Evolutionary conservation across 2,113 vertebrate genomes (phyloP).

Genomic region (Callochromis pleurospilus): DNA sequence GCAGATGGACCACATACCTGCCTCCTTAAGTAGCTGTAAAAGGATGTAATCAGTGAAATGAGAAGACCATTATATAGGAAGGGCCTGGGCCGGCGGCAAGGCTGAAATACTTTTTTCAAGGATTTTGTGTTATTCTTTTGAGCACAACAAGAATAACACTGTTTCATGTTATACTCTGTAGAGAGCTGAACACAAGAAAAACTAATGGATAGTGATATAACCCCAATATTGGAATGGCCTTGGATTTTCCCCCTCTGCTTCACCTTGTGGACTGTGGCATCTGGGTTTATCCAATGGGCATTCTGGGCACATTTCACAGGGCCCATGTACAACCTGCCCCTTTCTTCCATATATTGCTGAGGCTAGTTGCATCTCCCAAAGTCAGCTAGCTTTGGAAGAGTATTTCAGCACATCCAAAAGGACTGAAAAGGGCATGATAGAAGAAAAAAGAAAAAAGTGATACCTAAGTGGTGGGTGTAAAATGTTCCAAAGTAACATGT

Average conservation of each 20-base stretch:
- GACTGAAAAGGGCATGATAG: not conserved
- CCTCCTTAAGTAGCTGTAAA: not conserved
- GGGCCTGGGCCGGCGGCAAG: not conserved
- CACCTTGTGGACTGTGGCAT: not conserved
- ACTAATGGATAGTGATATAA: not conserved
- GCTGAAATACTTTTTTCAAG: not conserved
- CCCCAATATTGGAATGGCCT: not conserved
- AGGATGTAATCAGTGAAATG: conserved; percentile 1
- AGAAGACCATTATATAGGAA: not conserved
- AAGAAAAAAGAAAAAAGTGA: not conserved
- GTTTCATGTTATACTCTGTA: not conserved
- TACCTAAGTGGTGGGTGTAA: not conserved
- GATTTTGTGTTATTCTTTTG: not conserved
- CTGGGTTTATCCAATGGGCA: not conserved
- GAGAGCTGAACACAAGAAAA: not conserved
- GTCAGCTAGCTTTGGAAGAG: not conserved
- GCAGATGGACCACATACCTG: not conserved
- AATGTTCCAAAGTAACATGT: not conserved
- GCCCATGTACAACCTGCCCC: not conserved
- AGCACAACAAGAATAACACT: not conserved
- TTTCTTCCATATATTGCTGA: not conserved
- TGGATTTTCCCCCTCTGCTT: not conserved
- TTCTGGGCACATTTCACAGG: not conserved
- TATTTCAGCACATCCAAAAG: not conserved
- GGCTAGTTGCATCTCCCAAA: not conserved